A percentile compares a stretch with the other conserved stretches of the same genome.
These are phyloP conservation scores for Aphrocallistes beatrix DNA, from an alignment of 37 sponge, comb jelly and placozoan species.

Conservation along the genomic window DNA sequence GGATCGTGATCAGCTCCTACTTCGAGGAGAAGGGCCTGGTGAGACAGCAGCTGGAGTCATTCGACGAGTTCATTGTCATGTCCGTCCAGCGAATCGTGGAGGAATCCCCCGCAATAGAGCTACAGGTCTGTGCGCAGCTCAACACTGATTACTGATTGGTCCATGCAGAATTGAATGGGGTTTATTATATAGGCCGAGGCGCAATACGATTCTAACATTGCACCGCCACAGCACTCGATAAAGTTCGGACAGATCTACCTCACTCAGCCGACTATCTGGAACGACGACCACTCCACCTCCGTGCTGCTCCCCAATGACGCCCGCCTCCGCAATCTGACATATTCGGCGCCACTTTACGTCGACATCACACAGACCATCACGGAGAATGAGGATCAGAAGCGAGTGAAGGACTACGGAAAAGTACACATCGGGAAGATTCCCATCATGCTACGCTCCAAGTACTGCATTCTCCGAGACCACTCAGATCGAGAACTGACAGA, in stretches of 20 bases:
- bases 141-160: neutral
- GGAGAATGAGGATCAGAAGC: conserved; percentile 48
- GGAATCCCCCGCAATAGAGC: conserved; percentile 86
- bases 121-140: conserved; percentile 85
- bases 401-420: conserved; percentile 43
- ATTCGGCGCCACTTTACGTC: conserved; percentile 91
- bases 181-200: neutral
- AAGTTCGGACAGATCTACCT: conserved; percentile 99
- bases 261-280: conserved; percentile 95
- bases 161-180: neutral
- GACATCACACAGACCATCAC: conserved; percentile 84
- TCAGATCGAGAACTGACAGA: conserved; percentile 94
- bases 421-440: conserved; percentile 99
- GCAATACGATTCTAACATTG: neutral
- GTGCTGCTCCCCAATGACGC: conserved; percentile 98
- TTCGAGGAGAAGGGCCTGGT: conserved; percentile 99
- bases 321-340: conserved; percentile 91
- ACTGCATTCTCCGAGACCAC: conserved; percentile 81
- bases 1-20: conserved; percentile 98
- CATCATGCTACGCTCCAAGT: conserved; percentile 96
- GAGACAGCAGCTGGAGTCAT: conserved; percentile 97
- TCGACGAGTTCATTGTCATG: conserved; percentile 99
- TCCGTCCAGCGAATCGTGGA: conserved; percentile 97
- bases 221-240: conserved; percentile 68
- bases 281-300: conserved; percentile 89